These are phyloP conservation scores for Mustelus asterias DNA, from an alignment of 2,113 vertebrate species.

Conservation along the genomic window DNA sequence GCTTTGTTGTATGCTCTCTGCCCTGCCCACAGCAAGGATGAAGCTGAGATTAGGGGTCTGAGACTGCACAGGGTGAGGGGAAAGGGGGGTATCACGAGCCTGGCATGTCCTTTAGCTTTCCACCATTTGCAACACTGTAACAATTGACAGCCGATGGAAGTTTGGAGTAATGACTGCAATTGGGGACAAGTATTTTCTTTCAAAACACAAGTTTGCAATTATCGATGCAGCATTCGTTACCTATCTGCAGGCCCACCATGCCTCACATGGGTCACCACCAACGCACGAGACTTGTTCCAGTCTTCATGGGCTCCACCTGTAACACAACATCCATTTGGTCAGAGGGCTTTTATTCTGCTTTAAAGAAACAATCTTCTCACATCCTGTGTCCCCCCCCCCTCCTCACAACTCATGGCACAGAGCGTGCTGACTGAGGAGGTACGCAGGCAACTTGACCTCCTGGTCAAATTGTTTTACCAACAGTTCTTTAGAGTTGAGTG, in stretches of 20 bases:
- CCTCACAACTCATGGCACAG: background rate
- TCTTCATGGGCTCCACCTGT: conserved; percentile 92
- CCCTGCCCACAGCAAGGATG: background rate
- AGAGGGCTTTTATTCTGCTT: background rate
- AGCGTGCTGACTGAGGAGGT: background rate
- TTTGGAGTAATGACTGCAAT: background rate
- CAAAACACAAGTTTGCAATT: background rate
- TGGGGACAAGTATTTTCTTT: background rate
- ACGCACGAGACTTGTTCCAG: conserved; percentile 80
- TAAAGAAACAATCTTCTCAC: background rate
- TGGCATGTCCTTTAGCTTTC: background rate
- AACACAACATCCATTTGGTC: conserved; percentile 42
- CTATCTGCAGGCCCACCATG: conserved; percentile 91
- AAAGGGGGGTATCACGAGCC: background rate
- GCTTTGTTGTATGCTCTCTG: background rate
- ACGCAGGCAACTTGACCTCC: background rate
- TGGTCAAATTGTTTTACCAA: background rate
- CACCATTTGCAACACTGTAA: too few relatives aligned
- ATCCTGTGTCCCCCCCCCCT: background rate
- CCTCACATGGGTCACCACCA: conserved; percentile 82
- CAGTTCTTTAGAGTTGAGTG: background rate
- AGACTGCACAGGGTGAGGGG: background rate
- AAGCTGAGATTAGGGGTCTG: background rate
- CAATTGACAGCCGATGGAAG: background rate
- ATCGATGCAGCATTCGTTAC: conserved; percentile 51